Evolutionary conservation across 2,888 invertebrate species (phyloP).

Genomic region (Capitulum mitella): DNA sequence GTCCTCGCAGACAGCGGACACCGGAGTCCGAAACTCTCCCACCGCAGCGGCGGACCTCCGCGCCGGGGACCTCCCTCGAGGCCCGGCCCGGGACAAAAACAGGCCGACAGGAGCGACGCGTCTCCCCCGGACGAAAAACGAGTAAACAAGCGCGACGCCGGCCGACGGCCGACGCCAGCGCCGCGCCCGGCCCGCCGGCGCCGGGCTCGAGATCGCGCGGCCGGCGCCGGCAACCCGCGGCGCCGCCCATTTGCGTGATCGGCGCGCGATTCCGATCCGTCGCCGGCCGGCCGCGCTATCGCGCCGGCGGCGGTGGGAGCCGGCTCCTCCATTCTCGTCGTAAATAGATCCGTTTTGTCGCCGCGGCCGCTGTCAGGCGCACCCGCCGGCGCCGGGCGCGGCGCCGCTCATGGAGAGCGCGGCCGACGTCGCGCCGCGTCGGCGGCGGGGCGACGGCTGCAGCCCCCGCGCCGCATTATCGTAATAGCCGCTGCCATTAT

Average conservation of each 20-base stretch:
- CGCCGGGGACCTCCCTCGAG: not conserved
- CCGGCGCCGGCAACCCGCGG: not conserved
- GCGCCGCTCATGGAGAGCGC: not conserved
- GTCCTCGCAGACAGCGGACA: not conserved
- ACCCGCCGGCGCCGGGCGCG: not conserved
- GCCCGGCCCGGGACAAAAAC: not conserved
- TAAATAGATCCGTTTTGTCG: not conserved
- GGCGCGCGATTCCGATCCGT: not conserved
- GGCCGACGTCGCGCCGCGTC: too few relatives aligned
- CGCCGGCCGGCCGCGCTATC: not conserved
- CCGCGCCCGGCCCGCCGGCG: too few relatives aligned
- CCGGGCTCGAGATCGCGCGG: too few relatives aligned
- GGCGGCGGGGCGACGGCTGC: too few relatives aligned
- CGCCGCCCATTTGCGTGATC: not conserved
- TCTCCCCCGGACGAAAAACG: not conserved
- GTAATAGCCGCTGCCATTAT: not conserved
- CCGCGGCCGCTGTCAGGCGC: not conserved
- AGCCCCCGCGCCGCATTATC: not conserved
- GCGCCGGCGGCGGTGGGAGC: not conserved
- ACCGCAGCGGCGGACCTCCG: too few relatives aligned
- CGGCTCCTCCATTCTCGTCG: conserved; percentile 5
- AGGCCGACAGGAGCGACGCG: not conserved
- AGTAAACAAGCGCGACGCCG: not conserved
- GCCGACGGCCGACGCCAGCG: too few relatives aligned
- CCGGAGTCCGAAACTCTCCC: too few relatives aligned